Evolutionary conservation across 2,888 invertebrate species (phyloP), one percentile per base, ranked within the genome.

Genomic region (Drymonia ruficornis): DNA sequence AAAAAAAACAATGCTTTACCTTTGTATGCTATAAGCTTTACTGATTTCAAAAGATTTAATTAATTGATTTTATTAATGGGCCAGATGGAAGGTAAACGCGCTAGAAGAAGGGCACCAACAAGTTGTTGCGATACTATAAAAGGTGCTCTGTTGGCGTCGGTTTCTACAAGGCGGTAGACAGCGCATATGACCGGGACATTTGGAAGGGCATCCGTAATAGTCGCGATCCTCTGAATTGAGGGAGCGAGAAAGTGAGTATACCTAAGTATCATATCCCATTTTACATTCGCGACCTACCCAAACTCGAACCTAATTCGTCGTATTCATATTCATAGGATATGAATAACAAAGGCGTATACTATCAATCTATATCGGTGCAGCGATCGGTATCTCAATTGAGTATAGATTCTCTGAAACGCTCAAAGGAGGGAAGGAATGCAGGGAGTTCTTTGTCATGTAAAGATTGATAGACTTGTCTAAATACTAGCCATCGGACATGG

Each of bases 391-490:
- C 48, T 53, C 59, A 57, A 62, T 63, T 50, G 45, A 44, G 51
- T 59, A 67, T 55, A 42, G 56, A 67, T 64, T 59, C 49, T 38
- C 38, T 11, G 38, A n/a, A 12, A 11, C 40, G 16, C 15, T 16
- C 40, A 40, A 16, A 40, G 40, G 40, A 16, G 40, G 16, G 40
- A 40, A 16, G 40, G 16, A 16, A 40, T 16, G 16, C 40, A 7
- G 9, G 8, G 16, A 16, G 40, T 40, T 16, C 40, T 40, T 40
- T 40, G 40, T 40, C 16, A 40, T 40, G 40, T 9, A 40, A 40
- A 40, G 15, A 18, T 48, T 11, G 31, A 48, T 38, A 44, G 36
- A 36, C n/a, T 36, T 36, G 13, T 36, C 36, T 36, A 36, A 36
- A 36, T 36, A 36, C 36, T 36, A 36, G 13, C n/a, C n/a, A 3